A percentile compares a stretch with the other conserved stretches of the same genome.
These are phyloP conservation scores for Chinchilla lanigera DNA, from an alignment of 2,113 vertebrate species.

Conservation along the genomic window DNA sequence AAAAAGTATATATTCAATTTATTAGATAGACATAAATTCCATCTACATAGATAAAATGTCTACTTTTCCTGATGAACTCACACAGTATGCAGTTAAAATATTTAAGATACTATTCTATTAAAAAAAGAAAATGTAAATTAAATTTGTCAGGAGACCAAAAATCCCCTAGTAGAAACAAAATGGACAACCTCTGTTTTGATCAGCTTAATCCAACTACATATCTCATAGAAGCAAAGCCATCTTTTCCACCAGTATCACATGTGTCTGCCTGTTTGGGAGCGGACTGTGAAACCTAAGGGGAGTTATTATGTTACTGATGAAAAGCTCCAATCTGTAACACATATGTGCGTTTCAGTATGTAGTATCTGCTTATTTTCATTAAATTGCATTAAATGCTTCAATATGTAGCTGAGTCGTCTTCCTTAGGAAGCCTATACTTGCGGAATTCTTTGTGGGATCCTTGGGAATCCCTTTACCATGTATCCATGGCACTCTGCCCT, in stretches of 20 bases:
- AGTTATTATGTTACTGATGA: slow-evolving; percentile 76
- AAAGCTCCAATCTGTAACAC: slow-evolving; percentile 74
- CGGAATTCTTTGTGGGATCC: slow-evolving; percentile 58
- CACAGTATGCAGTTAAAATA: neutral
- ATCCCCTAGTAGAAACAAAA: slow-evolving; percentile 45
- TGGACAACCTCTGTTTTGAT: slow-evolving; percentile 69
- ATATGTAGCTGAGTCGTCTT: slow-evolving; percentile 61
- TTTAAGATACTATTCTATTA: neutral
- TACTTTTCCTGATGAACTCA: slow-evolving; percentile 2
- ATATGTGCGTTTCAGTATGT: slow-evolving; percentile 57
- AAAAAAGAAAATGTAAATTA: slow-evolving; percentile 1
- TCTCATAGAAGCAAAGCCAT: slow-evolving; percentile 55
- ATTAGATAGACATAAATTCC: neutral
- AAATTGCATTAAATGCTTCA: slow-evolving; percentile 78
- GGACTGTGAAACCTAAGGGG: slow-evolving; percentile 69
- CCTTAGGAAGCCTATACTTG: neutral
- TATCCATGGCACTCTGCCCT: slow-evolving; percentile 4
- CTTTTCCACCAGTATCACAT: slow-evolving; percentile 61
- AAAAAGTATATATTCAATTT: neutral
- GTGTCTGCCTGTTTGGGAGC: slow-evolving; percentile 45
- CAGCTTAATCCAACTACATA: slow-evolving; percentile 56
- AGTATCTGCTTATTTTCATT: slow-evolving; percentile 79
- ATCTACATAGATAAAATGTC: neutral
- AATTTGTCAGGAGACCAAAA: slow-evolving; percentile 38
- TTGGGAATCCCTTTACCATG: slow-evolving; percentile 62